Conservation (phyloP, 1,140 invertebrate genomes). For the Zelostemma sp. region DNA sequence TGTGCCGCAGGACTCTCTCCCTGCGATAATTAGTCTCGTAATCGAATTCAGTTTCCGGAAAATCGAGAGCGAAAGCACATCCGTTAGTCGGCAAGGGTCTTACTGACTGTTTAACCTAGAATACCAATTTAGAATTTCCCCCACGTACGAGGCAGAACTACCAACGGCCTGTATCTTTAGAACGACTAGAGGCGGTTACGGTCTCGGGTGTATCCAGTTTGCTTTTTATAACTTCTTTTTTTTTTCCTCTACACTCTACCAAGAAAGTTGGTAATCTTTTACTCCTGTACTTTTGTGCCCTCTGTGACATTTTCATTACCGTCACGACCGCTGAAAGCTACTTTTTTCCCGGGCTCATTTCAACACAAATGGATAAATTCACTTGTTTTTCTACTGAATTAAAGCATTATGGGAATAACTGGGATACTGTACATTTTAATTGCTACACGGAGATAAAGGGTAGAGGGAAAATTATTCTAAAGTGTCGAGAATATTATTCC, state of each 20-base stretch:
- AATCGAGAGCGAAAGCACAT: conserved; percentile 13
- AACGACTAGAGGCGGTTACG: conserved; percentile 18
- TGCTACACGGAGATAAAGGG: too few species aligned
- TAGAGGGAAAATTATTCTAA: too few species aligned
- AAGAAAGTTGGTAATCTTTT: not conserved
- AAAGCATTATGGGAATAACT: too few species aligned
- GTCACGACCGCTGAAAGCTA: not conserved
- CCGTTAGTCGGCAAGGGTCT: conserved; percentile 15
- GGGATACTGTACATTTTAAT: too few species aligned
- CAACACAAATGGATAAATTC: too few species aligned
- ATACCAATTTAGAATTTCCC: conserved; percentile 53
- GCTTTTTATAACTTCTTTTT: conserved; percentile 45
- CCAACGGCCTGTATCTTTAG: conserved; percentile 35
- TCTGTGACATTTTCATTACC: conserved; percentile 1
- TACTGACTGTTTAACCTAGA: conserved; percentile 45
- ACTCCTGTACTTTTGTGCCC: not conserved
- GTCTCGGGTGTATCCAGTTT: conserved; percentile 23
- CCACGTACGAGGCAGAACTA: conserved; percentile 21
- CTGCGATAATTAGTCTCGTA: conserved; percentile 10
- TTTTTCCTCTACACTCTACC: not conserved
- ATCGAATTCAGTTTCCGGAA: conserved; percentile 23
- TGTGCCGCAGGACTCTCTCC: conserved; percentile 6
- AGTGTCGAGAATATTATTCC: too few species aligned
- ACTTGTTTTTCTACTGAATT: too few species aligned
- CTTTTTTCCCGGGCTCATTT: not conserved